These are phyloP conservation scores for Dryomyza anilis DNA, from an alignment of 2,888 invertebrate species.

Conservation along the genomic window DNA sequence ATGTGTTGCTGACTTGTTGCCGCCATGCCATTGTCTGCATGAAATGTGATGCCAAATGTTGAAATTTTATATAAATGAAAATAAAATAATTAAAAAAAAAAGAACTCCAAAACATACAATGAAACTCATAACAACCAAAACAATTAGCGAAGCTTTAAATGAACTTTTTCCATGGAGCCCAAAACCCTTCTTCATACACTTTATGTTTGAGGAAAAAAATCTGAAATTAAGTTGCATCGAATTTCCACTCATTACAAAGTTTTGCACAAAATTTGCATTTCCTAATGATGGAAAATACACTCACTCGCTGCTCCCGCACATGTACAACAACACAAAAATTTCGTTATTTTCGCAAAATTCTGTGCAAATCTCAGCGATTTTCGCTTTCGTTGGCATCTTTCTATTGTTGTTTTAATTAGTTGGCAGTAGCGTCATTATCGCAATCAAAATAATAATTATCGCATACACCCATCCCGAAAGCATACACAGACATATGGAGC, in stretches of 20 bases:
- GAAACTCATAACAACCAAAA: no score
- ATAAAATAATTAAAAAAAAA: no score
- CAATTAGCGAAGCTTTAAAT: no score
- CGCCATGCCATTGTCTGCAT: no score
- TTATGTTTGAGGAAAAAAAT: background rate
- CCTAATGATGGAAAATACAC: constrained; percentile 15
- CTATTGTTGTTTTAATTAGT: constrained; percentile 21
- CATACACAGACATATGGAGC: background rate
- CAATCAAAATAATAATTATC: constrained; percentile 21
- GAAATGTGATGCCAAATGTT: no score
- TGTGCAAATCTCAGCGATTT: background rate
- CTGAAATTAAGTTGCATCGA: background rate
- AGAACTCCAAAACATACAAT: no score
- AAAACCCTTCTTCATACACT: no score
- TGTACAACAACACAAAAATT: background rate
- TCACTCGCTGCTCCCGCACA: background rate
- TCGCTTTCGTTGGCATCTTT: background rate
- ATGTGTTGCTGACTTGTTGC: no score
- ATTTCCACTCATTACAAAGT: constrained; percentile 12
- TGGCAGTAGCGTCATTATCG: constrained; percentile 19
- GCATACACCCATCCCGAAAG: background rate
- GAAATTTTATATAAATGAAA: no score
- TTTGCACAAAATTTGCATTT: constrained; percentile 14
- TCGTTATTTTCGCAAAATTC: background rate
- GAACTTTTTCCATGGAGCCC: no score